Percentiles rank a stretch among this genome's conserved stretches.
phyloP scores from a whole-genome alignment of 2,888 invertebrate species.

The Fragum sueziense region DNA sequence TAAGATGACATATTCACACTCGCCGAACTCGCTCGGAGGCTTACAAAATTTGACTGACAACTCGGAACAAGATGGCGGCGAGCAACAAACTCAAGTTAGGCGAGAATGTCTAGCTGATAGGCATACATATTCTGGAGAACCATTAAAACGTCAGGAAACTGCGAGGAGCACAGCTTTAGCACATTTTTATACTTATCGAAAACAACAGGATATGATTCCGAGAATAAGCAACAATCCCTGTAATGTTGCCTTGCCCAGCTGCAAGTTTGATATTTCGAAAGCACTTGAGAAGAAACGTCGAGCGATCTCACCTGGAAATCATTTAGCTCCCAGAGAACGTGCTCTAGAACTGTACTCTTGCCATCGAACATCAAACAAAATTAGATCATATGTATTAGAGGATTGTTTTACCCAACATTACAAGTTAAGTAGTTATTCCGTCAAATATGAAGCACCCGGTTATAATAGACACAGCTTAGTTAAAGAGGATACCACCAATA shows the following conservation, averaged over 20 bases:
- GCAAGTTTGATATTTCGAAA: slow-evolving; percentile 14
- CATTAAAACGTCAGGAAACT: slow-evolving; percentile 20
- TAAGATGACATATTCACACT: slow-evolving; percentile 1
- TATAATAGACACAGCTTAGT: background rate
- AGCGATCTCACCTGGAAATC: background rate
- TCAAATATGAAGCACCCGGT: background rate
- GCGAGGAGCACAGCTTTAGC: slow-evolving; percentile 8
- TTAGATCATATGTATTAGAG: background rate
- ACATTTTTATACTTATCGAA: slow-evolving; percentile 11
- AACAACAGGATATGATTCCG: background rate
- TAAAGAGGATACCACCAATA: background rate
- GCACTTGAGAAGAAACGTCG: slow-evolving; percentile 14
- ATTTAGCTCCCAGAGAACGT: background rate
- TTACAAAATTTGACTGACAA: background rate
- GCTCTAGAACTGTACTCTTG: background rate
- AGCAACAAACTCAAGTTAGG: slow-evolving; percentile 13
- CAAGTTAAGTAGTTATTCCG: background rate
- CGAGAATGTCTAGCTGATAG: background rate
- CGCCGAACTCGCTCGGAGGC: slow-evolving; percentile 11
- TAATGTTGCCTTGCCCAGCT: slow-evolving; percentile 19
- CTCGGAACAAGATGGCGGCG: background rate
- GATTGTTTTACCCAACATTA: background rate
- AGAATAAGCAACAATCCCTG: background rate
- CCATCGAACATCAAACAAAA: background rate
- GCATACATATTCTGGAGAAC: background rate